Percentiles rank a stretch among this genome's conserved stretches.
These are phyloP conservation scores for Phocoena sinus DNA, from an alignment of 2,113 vertebrate species.

Conservation along the genomic window DNA sequence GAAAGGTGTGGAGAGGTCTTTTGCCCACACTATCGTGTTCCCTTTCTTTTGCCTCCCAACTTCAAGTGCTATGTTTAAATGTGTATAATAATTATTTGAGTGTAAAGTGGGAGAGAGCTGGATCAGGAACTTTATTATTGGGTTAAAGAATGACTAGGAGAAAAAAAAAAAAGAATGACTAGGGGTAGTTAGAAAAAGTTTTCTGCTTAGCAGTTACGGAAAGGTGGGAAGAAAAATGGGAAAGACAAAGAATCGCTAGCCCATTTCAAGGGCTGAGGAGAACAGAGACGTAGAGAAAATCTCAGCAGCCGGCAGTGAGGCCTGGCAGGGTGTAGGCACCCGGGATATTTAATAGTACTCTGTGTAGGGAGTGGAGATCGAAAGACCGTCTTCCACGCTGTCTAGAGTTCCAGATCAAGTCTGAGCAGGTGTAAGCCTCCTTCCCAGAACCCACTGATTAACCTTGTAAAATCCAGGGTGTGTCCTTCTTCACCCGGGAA, in stretches of 20 bases:
- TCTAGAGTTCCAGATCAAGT: conserved; percentile 41
- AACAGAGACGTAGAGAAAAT: neutral
- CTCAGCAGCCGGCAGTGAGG: neutral
- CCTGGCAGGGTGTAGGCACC: neutral
- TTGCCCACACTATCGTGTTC: neutral
- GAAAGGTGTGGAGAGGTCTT: neutral
- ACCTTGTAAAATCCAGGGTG: conserved; percentile 47
- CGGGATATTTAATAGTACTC: neutral
- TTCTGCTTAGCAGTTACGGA: neutral
- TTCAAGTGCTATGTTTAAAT: neutral
- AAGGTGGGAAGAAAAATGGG: neutral
- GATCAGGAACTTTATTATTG: neutral
- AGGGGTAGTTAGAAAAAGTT: neutral
- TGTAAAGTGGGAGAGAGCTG: neutral
- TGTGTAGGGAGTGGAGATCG: neutral
- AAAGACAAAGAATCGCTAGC: neutral
- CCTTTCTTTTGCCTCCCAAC: neutral
- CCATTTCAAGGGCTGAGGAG: neutral
- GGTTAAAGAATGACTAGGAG: neutral
- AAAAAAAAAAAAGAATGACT: too few relatives aligned
- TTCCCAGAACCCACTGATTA: conserved; percentile 19
- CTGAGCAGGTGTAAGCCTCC: conserved; percentile 37
- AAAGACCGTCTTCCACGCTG: neutral
- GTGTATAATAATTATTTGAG: neutral
- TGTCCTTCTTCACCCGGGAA: conserved; percentile 37